Conservation (phyloP, 2,113 vertebrate species). For the Rissa tridactyla region DNA sequence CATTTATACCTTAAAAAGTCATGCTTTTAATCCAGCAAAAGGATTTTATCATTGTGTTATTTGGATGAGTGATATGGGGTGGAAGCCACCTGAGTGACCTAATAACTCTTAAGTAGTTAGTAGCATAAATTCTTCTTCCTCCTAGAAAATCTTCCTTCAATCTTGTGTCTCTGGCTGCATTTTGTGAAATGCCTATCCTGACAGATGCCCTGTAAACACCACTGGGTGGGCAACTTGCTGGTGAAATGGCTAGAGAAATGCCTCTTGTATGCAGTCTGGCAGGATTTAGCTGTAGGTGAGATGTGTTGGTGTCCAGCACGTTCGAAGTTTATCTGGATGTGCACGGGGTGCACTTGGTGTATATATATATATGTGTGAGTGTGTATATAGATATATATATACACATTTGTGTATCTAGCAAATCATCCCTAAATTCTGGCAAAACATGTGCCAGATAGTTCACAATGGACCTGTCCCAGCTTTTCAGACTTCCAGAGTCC, state of each 20-base stretch:
- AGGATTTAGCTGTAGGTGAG: background rate
- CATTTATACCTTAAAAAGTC: background rate
- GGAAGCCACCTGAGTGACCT: background rate
- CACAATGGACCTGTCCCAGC: background rate
- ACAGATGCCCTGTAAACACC: background rate
- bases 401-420: background rate
- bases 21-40: background rate
- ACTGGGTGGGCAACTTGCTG: background rate
- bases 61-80: background rate
- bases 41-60: background rate
- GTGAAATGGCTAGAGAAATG: background rate
- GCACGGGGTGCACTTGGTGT: too few relatives aligned
- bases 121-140: background rate
- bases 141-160: background rate
- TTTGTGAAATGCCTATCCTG: background rate
- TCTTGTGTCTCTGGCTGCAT: background rate
- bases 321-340: background rate
- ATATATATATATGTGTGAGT: background rate
- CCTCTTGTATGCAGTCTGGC: background rate
- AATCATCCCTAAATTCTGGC: background rate
- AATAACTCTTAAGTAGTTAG: background rate
- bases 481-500: background rate
- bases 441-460: background rate
- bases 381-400: rapidly evolving
- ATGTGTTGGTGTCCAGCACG: background rate